Percentiles rank a stretch among this genome's conserved stretches.
These are phyloP conservation scores for Drosophila willistoni DNA, from an alignment of 1,140 invertebrate genomes.

Conservation along the genomic window DNA sequence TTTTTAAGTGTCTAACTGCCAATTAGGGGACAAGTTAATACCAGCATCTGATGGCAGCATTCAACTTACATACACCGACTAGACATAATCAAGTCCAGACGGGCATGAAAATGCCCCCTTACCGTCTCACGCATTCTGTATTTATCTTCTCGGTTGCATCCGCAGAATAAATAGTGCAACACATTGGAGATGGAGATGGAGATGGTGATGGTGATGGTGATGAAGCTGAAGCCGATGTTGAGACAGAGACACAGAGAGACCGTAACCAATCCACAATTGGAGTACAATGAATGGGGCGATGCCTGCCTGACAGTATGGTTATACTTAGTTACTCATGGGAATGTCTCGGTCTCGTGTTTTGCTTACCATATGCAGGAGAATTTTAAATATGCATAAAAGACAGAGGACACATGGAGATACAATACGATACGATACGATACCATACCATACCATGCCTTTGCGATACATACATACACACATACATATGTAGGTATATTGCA, in stretches of 20 bases:
- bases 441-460: neutral
- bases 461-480: neutral
- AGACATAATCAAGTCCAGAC: conserved; percentile 12
- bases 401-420: neutral
- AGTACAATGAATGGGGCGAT: neutral
- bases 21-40: conserved; percentile 9
- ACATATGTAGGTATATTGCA: conserved; percentile 7
- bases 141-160: conserved; percentile 3
- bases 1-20: conserved; percentile 3
- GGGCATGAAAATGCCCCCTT: neutral
- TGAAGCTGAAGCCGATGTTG: neutral
- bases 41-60: conserved; percentile 1
- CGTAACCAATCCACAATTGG: too few species aligned
- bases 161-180: conserved; percentile 10
- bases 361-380: conserved; percentile 8
- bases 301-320: neutral
- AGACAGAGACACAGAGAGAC: too few species aligned
- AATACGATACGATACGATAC: neutral
- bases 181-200: neutral
- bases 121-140: neutral
- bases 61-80: neutral
- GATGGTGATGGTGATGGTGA: neutral
- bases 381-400: conserved; percentile 15
- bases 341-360: conserved; percentile 12
- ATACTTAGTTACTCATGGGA: conserved; percentile 9